A percentile compares a stretch with the other conserved stretches of the same genome.
These are phyloP conservation scores for Pseudocheirus occidentalis DNA, from an alignment of 2,797 vertebrate species.

Conservation along the genomic window DNA sequence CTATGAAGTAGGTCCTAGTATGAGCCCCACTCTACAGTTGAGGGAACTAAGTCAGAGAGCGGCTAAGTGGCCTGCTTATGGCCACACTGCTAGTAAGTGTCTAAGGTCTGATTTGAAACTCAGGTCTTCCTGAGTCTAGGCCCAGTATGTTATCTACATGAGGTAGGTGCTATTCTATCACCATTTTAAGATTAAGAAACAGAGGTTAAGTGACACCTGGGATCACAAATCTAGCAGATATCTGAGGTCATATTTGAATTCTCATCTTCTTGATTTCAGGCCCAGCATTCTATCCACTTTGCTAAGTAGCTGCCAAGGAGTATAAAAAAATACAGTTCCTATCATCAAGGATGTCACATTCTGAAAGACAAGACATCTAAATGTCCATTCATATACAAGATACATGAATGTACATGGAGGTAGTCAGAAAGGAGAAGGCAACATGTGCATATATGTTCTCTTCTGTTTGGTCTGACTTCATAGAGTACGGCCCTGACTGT, in stretches of 20 bases:
- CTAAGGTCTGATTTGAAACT: not conserved
- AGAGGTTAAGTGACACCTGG: not conserved
- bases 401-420: not conserved
- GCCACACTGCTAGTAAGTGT: not conserved
- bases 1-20: not conserved
- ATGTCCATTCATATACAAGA: not conserved
- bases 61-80: not conserved
- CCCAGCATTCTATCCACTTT: not conserved
- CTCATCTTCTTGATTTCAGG: not conserved
- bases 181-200: not conserved
- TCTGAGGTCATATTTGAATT: not conserved
- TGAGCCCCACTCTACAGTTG: not conserved
- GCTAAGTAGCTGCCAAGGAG: not conserved
- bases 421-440: not conserved
- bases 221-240: not conserved
- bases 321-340: not conserved
- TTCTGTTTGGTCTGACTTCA: not conserved
- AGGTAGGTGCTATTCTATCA: not conserved
- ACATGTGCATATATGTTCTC: not conserved
- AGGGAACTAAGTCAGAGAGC: not conserved
- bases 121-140: not conserved
- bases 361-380: not conserved
- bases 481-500: not conserved
- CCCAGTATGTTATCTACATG: not conserved
- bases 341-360: not conserved